Evolutionary conservation across 2,113 vertebrate species (phyloP).

Genomic region (Chinchilla lanigera): DNA sequence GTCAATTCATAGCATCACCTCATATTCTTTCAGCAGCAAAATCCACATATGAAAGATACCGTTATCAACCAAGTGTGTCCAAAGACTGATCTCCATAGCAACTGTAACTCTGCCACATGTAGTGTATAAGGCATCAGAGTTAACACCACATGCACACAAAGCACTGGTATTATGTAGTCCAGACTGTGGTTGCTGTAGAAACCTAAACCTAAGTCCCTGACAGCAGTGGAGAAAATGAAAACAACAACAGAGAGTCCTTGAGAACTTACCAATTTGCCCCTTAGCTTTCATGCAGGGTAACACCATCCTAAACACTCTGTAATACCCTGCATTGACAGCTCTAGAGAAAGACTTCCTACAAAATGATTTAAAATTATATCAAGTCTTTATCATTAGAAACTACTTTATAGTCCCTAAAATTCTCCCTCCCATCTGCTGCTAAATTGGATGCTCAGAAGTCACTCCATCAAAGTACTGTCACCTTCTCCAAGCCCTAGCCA

Average conservation of each 20-base stretch:
- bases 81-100: constrained; percentile 78
- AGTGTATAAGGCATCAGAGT: constrained; percentile 58
- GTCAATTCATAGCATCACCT: constrained; percentile 58
- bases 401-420: constrained; percentile 24
- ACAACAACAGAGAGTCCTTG: constrained; percentile 69
- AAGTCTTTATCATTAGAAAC: constrained; percentile 29
- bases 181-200: constrained; percentile 75
- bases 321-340: background rate
- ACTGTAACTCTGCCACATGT: constrained; percentile 68
- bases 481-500: constrained; percentile 4
- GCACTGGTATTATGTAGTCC: constrained; percentile 62
- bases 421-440: background rate
- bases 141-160: constrained; percentile 66
- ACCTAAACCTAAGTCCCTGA: constrained; percentile 68
- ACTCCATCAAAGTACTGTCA: background rate
- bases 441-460: background rate
- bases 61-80: constrained; percentile 69
- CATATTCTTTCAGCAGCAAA: constrained; percentile 64
- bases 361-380: constrained; percentile 39
- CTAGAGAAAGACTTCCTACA: constrained; percentile 34
- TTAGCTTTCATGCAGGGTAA: constrained; percentile 31
- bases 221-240: constrained; percentile 67
- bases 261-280: constrained; percentile 14
- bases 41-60: constrained; percentile 57
- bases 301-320: background rate